A percentile compares a stretch with the other conserved stretches of the same genome.
Conservation (phyloP, 2,888 invertebrate genomes). For the Lysandra bellargus region DNA sequence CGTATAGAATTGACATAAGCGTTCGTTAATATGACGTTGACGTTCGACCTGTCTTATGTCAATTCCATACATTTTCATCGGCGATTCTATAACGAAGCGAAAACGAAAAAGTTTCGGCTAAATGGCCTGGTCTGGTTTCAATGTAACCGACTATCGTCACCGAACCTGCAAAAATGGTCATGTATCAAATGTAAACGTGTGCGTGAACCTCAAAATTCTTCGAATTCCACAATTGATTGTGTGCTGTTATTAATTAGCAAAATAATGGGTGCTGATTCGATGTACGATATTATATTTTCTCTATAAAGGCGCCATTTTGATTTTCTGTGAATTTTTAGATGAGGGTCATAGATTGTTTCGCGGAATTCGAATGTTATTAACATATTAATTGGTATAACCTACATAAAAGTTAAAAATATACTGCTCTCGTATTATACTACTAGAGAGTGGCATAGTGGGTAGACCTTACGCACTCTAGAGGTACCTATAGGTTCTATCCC, state of each 20-base stretch:
- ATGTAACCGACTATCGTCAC: too few species aligned
- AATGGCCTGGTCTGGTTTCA: too few species aligned
- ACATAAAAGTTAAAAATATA: neutral
- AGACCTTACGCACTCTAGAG: too few species aligned
- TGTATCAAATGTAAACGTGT: neutral
- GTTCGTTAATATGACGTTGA: too few species aligned
- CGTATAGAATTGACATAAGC: too few species aligned
- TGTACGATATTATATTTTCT: conserved; percentile 12
- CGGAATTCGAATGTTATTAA: conserved; percentile 1
- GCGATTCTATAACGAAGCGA: too few species aligned
- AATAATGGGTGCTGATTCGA: neutral
- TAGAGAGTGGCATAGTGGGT: neutral
- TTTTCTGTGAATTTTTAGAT: conserved; percentile 25
- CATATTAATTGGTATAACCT: conserved; percentile 4
- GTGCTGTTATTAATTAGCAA: neutral
- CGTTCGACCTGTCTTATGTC: too few species aligned
- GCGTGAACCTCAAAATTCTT: neutral
- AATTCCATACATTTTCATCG: too few species aligned
- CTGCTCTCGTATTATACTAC: neutral
- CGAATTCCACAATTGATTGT: neutral
- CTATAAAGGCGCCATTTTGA: conserved; percentile 7
- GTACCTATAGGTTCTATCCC: too few species aligned
- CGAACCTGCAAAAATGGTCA: too few species aligned
- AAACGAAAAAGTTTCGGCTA: too few species aligned
- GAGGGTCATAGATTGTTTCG: conserved; percentile 21